Base-by-base conservation (phyloP, 1,140 invertebrate genomes). In the Hylyphantes graminicola region DNA sequence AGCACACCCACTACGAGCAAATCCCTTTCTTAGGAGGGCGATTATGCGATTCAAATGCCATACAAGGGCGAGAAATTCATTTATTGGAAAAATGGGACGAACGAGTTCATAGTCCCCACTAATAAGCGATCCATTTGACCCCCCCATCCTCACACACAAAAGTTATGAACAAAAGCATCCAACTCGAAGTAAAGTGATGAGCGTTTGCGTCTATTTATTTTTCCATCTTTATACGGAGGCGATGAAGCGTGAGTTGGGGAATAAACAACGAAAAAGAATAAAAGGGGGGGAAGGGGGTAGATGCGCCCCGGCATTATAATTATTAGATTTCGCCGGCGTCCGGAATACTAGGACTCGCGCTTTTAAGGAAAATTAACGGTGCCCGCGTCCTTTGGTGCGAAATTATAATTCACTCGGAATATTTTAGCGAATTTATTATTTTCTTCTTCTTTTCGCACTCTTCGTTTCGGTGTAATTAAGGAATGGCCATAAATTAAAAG, bases 381-480 rank as follows among this genome's bases (percentile, higher is more conserved):
- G 61, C 80, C 80, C 48, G 70, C 70, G 80, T 75, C 80, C 79
- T 72, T 35, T 59, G 70, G 70, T 75, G 80, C 80, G 70, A 83
- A 83, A 83, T 83, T 83, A 83, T 83, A 83, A 83, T 83, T 83
- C 80, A 83, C 80, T 83, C 80, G 70, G 80, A 83, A 83, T 83
- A 83, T 83, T 83, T 83, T 83, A 83, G 80, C 80, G 80, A 83
- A 83, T 83, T 83, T 83, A 83, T 83, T 83, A 83, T 83, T 83
- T 83, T 83, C 80, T 83, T 83, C 80, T 35, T 35, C 35, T 35
- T 35, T 35, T 35, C 35, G 35, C 35, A 83, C 80, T 83, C 80
- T 83, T 83, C 80, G 70, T 83, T 83, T 75, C 59, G 80, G 80
- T 83, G 80, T 83, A 83, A 83, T 83, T 83, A 83, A 83, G 80